phyloP scores from a whole-genome alignment of 2,888 invertebrate genomes.

The Hedya salicella region DNA sequence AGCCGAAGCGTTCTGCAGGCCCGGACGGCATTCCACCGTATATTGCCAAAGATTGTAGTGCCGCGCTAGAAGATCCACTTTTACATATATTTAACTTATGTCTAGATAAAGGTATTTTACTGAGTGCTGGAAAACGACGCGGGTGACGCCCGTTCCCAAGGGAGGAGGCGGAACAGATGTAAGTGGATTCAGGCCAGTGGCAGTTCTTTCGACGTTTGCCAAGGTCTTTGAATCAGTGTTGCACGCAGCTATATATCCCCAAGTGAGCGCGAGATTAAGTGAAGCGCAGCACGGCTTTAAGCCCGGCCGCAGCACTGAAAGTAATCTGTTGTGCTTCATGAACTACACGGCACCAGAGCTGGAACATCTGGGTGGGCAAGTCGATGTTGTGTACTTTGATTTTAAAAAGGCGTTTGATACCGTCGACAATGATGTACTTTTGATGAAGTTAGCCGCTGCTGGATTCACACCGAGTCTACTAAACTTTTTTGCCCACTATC shows the following conservation, averaged over 20 bases:
- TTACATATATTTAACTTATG: background rate
- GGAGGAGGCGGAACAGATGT: too few relatives aligned
- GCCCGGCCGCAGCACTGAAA: too few relatives aligned
- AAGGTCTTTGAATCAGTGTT: background rate
- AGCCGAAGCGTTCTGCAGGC: background rate
- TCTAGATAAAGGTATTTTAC: background rate
- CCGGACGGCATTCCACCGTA: background rate
- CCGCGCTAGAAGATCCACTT: background rate
- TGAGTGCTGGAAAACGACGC: too few relatives aligned
- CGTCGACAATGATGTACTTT: too few relatives aligned
- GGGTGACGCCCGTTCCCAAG: too few relatives aligned
- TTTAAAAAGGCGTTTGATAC: background rate
- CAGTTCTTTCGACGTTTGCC: background rate
- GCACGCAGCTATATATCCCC: background rate
- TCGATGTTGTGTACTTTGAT: background rate
- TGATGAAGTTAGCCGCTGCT: background rate
- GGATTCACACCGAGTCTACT: background rate
- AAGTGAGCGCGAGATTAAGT: background rate
- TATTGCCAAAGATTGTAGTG: background rate
- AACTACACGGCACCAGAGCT: too few relatives aligned
- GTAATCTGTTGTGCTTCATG: too few relatives aligned
- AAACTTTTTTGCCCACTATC: background rate
- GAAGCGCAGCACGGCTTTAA: conserved; percentile 8
- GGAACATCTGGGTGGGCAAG: background rate
- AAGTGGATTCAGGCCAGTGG: too few relatives aligned